phyloP scores from a whole-genome alignment of 2,113 vertebrate genomes.

The Corythaixoides concolor region DNA sequence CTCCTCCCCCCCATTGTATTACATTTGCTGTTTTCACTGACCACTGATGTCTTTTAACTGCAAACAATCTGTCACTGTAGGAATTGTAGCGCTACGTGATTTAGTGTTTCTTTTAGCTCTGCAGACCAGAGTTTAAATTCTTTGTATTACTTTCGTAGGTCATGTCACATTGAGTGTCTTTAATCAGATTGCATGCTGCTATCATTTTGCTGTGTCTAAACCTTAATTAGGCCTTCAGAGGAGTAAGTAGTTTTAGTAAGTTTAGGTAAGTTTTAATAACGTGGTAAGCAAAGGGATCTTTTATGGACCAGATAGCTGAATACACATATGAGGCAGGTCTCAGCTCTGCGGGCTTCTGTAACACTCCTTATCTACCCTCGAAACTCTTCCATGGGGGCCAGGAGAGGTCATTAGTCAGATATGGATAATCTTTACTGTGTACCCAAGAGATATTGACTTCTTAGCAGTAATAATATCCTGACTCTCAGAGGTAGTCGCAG shows the following conservation, averaged over 20 bases:
- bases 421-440: not conserved
- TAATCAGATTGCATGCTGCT: not conserved
- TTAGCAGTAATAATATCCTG: not conserved
- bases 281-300: not conserved
- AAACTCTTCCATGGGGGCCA: not conserved
- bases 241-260: not conserved
- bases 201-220: not conserved
- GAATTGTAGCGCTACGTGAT: not conserved
- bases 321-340: not conserved
- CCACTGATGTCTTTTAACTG: not conserved
- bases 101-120: not conserved
- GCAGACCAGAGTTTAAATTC: not conserved
- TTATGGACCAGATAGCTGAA: not conserved
- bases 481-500: not conserved
- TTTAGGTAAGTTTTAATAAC: not conserved
- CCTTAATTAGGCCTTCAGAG: not conserved
- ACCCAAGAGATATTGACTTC: not conserved
- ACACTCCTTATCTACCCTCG: not conserved
- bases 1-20: not conserved
- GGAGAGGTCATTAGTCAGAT: not conserved
- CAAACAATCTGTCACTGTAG: not conserved
- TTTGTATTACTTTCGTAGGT: not conserved
- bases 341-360: not conserved
- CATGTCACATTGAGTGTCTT: not conserved
- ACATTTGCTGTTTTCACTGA: not conserved